Conservation (phyloP, 2,113 vertebrate genomes). For the Myotis brandtii region DNA sequence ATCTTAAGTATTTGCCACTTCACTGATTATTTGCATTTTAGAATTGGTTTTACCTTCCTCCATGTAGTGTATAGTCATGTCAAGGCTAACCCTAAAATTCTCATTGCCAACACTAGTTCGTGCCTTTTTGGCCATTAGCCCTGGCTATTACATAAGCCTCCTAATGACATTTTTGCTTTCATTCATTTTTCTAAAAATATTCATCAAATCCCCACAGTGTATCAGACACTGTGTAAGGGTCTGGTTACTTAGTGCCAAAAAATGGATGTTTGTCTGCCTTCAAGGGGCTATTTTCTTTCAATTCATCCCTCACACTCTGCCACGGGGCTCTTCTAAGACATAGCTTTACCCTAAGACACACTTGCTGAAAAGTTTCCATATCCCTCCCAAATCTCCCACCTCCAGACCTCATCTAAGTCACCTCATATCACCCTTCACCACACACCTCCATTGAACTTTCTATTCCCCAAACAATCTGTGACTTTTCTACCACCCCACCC, state of each 20-base stretch:
- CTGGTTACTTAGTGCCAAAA: not conserved
- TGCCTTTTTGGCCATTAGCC: not conserved
- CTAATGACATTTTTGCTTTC: not conserved
- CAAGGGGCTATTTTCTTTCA: not conserved
- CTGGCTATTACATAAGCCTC: not conserved
- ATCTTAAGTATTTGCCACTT: not conserved
- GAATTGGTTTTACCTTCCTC: not conserved
- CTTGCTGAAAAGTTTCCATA: not conserved
- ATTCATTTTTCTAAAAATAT: not conserved
- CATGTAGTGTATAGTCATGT: not conserved
- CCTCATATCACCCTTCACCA: not conserved
- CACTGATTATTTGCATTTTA: not conserved
- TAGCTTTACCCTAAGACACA: not conserved
- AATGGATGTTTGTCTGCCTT: not conserved
- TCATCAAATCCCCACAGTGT: not conserved
- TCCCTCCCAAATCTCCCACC: not conserved
- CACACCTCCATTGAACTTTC: not conserved
- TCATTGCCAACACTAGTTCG: not conserved
- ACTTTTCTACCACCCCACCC: not conserved
- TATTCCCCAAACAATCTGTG: not conserved
- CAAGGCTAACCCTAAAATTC: not conserved
- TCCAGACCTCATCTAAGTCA: not conserved
- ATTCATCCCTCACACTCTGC: not conserved
- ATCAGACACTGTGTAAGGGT: not conserved
- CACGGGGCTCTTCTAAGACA: not conserved